phyloP scores from a whole-genome alignment of 2,113 vertebrate genomes.

The Myrmecobius fasciatus region DNA sequence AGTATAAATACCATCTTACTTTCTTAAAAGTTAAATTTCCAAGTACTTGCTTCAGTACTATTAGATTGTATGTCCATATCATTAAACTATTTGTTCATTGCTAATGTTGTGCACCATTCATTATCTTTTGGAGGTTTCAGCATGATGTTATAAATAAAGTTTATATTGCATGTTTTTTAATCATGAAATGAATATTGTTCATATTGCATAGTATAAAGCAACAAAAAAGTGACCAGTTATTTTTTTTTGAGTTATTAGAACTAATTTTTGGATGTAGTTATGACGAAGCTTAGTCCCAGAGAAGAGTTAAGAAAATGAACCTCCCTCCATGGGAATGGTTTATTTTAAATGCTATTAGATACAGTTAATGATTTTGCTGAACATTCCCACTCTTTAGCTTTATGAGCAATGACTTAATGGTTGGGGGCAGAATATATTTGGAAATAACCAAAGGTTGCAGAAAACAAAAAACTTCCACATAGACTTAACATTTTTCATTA shows the following conservation, averaged over 20 bases:
- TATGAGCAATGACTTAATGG: not conserved
- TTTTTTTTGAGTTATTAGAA: not conserved
- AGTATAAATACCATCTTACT: conserved; percentile 82
- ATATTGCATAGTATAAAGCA: not conserved
- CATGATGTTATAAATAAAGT: conserved; percentile 13
- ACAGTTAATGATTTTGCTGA: not conserved
- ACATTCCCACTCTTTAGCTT: not conserved
- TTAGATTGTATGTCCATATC: conserved; percentile 29
- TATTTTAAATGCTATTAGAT: not conserved
- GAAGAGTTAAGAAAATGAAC: not conserved
- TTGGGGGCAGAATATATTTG: not conserved
- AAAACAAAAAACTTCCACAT: conserved; percentile 58
- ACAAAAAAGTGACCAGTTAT: conserved; percentile 18
- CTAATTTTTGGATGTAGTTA: not conserved
- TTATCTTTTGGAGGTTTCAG: not conserved
- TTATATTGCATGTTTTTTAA: not conserved
- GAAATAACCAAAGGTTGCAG: not conserved
- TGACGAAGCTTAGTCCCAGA: not conserved
- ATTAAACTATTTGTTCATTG: conserved; percentile 22
- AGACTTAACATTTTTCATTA: conserved; percentile 36
- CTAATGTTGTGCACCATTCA: conserved; percentile 10
- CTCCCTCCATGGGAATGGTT: not conserved
- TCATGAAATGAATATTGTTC: conserved; percentile 18
- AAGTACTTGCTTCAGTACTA: not conserved
- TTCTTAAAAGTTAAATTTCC: conserved; percentile 57